Conservation (phyloP, 2,888 invertebrate genomes). For the Hymenopus coronatus region DNA sequence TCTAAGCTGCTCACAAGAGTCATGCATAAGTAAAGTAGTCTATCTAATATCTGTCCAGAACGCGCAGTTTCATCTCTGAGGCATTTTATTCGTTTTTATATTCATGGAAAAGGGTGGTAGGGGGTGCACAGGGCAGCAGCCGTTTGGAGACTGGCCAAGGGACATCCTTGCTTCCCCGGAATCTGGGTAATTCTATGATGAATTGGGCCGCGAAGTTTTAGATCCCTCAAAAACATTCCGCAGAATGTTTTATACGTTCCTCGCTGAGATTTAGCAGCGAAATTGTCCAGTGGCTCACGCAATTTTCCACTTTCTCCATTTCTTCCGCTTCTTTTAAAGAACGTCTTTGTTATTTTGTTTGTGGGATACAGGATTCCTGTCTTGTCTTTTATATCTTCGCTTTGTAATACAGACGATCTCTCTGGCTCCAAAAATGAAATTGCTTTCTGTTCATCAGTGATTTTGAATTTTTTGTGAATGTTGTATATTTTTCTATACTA, state of each 20-base stretch:
- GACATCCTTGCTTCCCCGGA: not conserved
- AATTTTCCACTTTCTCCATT: not conserved
- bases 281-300: not conserved
- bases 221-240: not conserved
- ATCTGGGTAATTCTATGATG: not conserved
- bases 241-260: not conserved
- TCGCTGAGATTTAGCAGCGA: not conserved
- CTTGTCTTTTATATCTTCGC: too few relatives aligned
- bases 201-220: not conserved
- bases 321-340: not conserved
- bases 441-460: too few relatives aligned
- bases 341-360: not conserved
- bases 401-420: too few relatives aligned
- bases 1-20: too few relatives aligned
- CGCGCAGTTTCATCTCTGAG: not conserved
- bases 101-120: not conserved
- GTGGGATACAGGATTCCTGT: too few relatives aligned
- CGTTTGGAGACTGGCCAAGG: not conserved
- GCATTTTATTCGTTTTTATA: not conserved
- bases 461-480: too few relatives aligned
- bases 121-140: not conserved
- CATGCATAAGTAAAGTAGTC: not conserved
- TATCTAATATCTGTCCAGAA: not conserved
- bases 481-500: too few relatives aligned
- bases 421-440: too few relatives aligned